These are phyloP conservation scores for Xanthia togata DNA, from an alignment of 2,888 invertebrate genomes.

Conservation along the genomic window DNA sequence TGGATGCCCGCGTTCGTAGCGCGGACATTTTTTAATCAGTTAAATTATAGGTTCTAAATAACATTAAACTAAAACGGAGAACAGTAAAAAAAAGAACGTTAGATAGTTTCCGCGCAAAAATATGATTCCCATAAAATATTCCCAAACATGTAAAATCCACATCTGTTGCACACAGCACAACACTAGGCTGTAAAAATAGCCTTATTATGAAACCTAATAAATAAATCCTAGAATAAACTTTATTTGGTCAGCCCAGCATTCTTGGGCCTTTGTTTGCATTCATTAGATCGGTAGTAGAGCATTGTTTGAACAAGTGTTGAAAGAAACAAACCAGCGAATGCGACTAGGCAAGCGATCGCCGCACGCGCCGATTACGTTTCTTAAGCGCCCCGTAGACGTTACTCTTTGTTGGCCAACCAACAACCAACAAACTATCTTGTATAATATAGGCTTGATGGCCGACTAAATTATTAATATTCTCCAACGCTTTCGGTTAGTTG, in stretches of 20 bases:
- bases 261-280: slow-evolving; percentile 73
- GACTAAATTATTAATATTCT: neutral
- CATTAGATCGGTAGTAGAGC: slow-evolving; percentile 78
- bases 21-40: neutral
- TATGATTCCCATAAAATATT: slow-evolving; percentile 5
- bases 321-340: slow-evolving; percentile 75
- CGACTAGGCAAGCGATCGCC: slow-evolving; percentile 57
- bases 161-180: slow-evolving; percentile 31
- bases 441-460: neutral
- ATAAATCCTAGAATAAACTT: slow-evolving; percentile 57
- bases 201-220: slow-evolving; percentile 50
- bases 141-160: slow-evolving; percentile 21
- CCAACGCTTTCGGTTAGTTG: neutral
- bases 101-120: slow-evolving; percentile 2
- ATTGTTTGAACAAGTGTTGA: slow-evolving; percentile 87
- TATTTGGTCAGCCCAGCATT: slow-evolving; percentile 67
- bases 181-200: slow-evolving; percentile 38
- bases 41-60: neutral
- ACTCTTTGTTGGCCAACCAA: slow-evolving; percentile 4
- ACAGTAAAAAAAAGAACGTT: no score
- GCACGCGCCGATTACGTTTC: slow-evolving; percentile 57
- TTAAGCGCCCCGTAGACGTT: neutral
- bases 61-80: no score
- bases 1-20: neutral
- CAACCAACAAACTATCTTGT: neutral